Percentiles rank a stretch among this genome's conserved stretches.
phyloP scores from a whole-genome alignment of 2,888 invertebrate genomes.

The Morinoia aosen region DNA sequence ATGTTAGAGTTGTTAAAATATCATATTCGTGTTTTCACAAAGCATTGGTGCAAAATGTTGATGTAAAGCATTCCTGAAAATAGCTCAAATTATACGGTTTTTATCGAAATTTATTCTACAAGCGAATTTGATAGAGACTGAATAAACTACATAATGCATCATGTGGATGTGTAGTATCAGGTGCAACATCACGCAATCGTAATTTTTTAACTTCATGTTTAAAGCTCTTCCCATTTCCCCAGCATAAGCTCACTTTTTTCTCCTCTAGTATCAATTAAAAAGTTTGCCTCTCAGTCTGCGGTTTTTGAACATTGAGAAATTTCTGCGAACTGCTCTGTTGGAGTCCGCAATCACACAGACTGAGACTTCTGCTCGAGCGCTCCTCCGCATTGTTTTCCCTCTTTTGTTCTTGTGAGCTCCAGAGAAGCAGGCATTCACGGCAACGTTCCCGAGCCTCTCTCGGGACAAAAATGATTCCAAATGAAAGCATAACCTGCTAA shows the following conservation, averaged over 20 bases:
- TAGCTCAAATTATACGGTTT: no score
- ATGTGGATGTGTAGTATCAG: neutral
- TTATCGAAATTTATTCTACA: no score
- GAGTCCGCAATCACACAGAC: neutral
- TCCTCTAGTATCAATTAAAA: neutral
- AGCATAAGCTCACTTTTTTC: neutral
- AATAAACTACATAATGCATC: neutral
- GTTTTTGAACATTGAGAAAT: neutral
- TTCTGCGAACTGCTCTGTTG: neutral
- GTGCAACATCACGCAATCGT: neutral
- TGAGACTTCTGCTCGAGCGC: constrained; percentile 1
- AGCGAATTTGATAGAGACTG: neutral
- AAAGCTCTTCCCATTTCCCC: neutral
- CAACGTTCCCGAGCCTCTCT: neutral
- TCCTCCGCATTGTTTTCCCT: neutral
- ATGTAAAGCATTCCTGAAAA: no score
- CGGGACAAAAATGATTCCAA: neutral
- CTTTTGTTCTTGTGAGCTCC: neutral
- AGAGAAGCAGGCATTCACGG: neutral
- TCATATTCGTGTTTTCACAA: neutral
- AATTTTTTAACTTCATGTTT: neutral
- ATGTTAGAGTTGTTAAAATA: neutral
- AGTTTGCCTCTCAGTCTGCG: neutral
- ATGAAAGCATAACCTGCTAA: neutral
- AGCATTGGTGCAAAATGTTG: no score